Conservation (phyloP, 1,140 invertebrate species). For the Anastatus disparis region DNA sequence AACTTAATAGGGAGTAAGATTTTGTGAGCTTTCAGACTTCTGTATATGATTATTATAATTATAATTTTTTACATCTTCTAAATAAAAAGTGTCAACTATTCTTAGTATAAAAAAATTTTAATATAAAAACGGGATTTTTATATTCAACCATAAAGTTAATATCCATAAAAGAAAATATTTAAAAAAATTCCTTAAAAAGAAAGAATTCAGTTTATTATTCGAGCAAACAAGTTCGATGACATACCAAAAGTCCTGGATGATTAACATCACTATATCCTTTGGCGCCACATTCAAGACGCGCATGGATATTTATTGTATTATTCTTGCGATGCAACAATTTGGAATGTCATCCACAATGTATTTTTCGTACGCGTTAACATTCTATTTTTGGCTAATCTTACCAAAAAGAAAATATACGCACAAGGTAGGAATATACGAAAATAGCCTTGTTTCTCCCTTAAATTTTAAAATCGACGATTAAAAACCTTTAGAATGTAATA, state of each 20-base stretch:
- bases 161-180: too few relatives aligned
- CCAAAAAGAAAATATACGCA: not conserved
- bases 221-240: slow-evolving; percentile 28
- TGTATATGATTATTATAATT: too few relatives aligned
- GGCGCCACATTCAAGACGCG: not conserved
- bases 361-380: not conserved
- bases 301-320: not conserved
- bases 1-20: too few relatives aligned
- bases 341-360: not conserved
- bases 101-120: too few relatives aligned
- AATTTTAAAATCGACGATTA: not conserved
- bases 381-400: slow-evolving; percentile 24
- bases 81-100: too few relatives aligned
- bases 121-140: too few relatives aligned
- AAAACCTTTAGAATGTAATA: too few relatives aligned
- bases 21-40: too few relatives aligned
- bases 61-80: too few relatives aligned
- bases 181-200: too few relatives aligned
- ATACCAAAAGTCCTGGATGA: not conserved
- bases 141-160: too few relatives aligned
- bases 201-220: not conserved
- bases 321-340: slow-evolving; percentile 6
- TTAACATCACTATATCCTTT: not conserved
- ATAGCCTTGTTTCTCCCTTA: not conserved
- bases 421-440: not conserved